Evolutionary conservation across 2,888 invertebrate species (phyloP), one percentile per base, ranked within the genome.

Genomic region (Metalampra italica): DNA sequence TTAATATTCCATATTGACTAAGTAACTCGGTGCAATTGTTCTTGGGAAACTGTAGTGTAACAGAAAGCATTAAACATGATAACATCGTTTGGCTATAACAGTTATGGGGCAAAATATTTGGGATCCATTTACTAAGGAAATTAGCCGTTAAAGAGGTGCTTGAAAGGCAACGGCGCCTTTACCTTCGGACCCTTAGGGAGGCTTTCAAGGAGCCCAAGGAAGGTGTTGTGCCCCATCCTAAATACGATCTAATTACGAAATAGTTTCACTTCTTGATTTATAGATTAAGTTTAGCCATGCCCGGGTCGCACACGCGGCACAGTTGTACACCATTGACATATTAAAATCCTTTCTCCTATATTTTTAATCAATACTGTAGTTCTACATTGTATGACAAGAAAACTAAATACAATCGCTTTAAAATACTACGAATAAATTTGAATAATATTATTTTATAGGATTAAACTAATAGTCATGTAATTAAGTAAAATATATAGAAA

Each of bases 231-330:
- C 83, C 78, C 82, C 77, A 68, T 73, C 78, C 87, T 90, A 88
- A 90, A 89, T 85, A 79, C 88, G 87, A 90, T 90, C 90, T 90
- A 90, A 90, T 90, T 90, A 88, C 89, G 80, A 83, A 90, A 90
- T 90, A 90, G 90, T 90, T 90, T 87, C 81, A 82, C 88, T 89
- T 85, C 87, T 89, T 90, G 90, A 90, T 90, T 90, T 90, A 90
- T 90, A 88, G 88, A 84, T 84, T 78, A 87, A 90, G 88, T 90
- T 90, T 68, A 67, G 68, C 68, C 62, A 60, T 65, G 69, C 57
- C 59, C 64, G 78, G 78, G 78, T 71, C 75, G 77, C 74, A 78
- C 82, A 83, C 71, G 76, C 79, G 81, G 80, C 66, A 69, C 74
- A 51, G 52, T 63, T 71, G 66, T 68, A 69, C 73, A 74, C 78